Evolutionary conservation across 2,888 invertebrate species (phyloP).

Genomic region (Monochamus alternatus): DNA sequence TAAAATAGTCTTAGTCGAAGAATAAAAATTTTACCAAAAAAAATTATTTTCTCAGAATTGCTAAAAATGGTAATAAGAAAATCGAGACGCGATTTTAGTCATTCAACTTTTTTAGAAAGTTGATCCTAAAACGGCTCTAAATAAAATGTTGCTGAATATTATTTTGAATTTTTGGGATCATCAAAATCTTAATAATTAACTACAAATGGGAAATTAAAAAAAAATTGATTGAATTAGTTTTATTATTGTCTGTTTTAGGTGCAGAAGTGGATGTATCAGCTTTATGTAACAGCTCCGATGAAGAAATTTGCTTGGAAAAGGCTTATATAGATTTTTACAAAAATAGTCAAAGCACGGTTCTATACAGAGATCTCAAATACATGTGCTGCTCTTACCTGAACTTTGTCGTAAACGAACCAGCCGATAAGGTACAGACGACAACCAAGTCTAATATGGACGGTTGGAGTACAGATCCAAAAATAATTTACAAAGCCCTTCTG

Average conservation of each 20-base stretch:
- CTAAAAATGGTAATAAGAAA: too few relatives aligned
- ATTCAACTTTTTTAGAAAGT: too few relatives aligned
- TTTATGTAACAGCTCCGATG: conserved; percentile 55
- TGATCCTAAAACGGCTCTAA: too few relatives aligned
- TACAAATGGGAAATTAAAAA: too few relatives aligned
- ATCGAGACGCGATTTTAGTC: too few relatives aligned
- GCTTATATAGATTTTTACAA: conserved; percentile 67
- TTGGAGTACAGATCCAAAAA: conserved; percentile 66
- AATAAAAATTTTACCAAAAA: too few relatives aligned
- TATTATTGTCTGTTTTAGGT: conserved; percentile 42
- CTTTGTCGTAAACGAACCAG: conserved; percentile 67
- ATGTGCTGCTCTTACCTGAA: conserved; percentile 63
- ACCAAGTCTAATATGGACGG: conserved; percentile 59
- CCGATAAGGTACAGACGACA: conserved; percentile 58
- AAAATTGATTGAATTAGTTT: too few relatives aligned
- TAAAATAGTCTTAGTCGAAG: too few relatives aligned
- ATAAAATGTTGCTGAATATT: too few relatives aligned
- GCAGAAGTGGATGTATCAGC: conserved; percentile 57
- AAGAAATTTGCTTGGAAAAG: conserved; percentile 62
- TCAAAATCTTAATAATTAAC: too few relatives aligned
- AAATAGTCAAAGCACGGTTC: conserved; percentile 52
- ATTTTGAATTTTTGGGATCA: too few relatives aligned
- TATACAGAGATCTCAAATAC: conserved; percentile 58
- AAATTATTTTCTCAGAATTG: too few relatives aligned
- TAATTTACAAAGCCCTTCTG: conserved; percentile 63